A percentile compares a stretch with the other conserved stretches of the same genome.
These are phyloP conservation scores for Cyprinus carpio DNA, from an alignment of 2,113 vertebrate genomes.

Conservation along the genomic window DNA sequence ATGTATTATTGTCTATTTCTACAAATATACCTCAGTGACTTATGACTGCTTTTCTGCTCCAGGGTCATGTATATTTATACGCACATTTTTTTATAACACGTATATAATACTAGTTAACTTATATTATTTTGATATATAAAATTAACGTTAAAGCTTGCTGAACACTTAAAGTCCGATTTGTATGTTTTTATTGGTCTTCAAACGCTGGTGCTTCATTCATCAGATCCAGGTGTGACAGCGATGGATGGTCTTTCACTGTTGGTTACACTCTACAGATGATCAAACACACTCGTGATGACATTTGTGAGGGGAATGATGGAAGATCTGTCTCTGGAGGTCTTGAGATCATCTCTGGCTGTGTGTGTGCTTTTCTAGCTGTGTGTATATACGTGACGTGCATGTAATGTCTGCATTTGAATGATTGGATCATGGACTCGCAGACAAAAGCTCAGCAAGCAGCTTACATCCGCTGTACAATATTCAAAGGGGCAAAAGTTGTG, in stretches of 20 bases:
- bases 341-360: background rate
- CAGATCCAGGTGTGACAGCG: background rate
- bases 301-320: background rate
- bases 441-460: background rate
- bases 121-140: background rate
- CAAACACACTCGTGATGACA: background rate
- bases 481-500: background rate
- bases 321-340: background rate
- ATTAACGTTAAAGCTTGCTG: background rate
- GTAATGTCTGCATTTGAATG: background rate
- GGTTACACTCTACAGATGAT: no score
- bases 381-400: background rate
- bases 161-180: background rate
- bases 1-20: no score
- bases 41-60: no score
- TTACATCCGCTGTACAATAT: background rate
- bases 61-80: no score
- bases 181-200: background rate
- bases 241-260: no score
- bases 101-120: no score
- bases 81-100: no score
- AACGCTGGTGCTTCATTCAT: background rate
- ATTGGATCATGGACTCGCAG: background rate
- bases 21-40: no score
- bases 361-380: background rate